Evolutionary conservation across 2,888 invertebrate genomes (phyloP).

Genomic region (Nymphalis urticae): DNA sequence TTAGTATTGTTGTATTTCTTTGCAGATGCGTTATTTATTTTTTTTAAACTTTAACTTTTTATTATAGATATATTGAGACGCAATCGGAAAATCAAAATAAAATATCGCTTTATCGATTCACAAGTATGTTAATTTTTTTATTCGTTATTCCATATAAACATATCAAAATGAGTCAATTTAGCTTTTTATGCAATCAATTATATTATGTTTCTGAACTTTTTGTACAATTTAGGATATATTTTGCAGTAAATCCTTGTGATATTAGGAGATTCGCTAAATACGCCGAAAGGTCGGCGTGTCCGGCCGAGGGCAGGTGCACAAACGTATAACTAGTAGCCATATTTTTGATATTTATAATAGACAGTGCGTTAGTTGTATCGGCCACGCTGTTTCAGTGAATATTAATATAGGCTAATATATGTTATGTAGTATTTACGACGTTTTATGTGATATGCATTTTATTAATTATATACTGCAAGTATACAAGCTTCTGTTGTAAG

Average conservation of each 20-base stretch:
- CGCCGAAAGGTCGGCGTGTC: conserved; percentile 38
- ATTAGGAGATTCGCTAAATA: conserved; percentile 62
- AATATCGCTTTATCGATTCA: conserved; percentile 6
- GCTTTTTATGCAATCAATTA: conserved; percentile 54
- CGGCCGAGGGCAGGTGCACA: conserved; percentile 56
- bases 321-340: conserved; percentile 74
- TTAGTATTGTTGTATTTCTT: conserved; percentile 46
- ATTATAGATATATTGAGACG: conserved; percentile 16
- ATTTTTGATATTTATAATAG: conserved; percentile 67
- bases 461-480: conserved; percentile 79
- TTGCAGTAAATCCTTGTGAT: conserved; percentile 76
- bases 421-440: conserved; percentile 80
- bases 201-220: conserved; percentile 41
- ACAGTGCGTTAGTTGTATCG: conserved; percentile 57
- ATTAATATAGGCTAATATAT: conserved; percentile 74
- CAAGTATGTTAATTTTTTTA: conserved; percentile 15
- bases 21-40: conserved; percentile 69
- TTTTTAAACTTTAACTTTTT: conserved; percentile 53
- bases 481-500: conserved; percentile 81
- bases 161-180: conserved; percentile 62
- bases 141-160: conserved; percentile 55
- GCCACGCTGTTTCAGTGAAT: conserved; percentile 71
- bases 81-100: conserved; percentile 7
- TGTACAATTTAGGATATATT: conserved; percentile 57
- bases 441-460: conserved; percentile 82